Base-by-base conservation (phyloP, 2,113 vertebrate species). In the Jacana jacana region DNA sequence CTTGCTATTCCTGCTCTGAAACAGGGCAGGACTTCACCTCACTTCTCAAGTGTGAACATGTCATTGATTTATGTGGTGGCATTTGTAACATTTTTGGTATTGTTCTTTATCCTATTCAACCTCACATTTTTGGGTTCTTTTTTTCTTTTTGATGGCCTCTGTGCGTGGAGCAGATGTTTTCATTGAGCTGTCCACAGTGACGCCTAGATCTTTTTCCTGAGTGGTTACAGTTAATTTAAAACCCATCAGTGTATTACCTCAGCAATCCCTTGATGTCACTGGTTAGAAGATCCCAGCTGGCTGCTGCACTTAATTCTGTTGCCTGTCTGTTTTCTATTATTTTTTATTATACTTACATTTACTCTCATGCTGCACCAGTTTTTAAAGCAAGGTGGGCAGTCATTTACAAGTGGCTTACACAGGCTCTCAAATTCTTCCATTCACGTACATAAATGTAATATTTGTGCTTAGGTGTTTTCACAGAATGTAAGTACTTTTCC, bases 191-290 rank as follows among this genome's bases (percentile, higher is more conserved):
- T 96, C 93, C 66, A 24, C 93, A 96, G 91, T 96, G 96, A 96
- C 88, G 93, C 96, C 95, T 91, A 88, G 95, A 94, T 97, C 86
- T 97, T 95, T 96, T 96, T 93, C 95, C 96, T 96, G 93, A 96
- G 95, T 96, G 92, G 96, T 97, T 96, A 94, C 96, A 96, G 96
- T 96, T 97, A 93, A 97, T 97, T 97, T 96, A 97, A 96, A 97
- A 96, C 88, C 95, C 96, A 96, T 96, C 96, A 95, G 92, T 79
- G 81, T 95, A 97, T 97, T 97, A 96, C 96, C 95, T 97, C 96
- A 97, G 95, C 95, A 96, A 93, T 94, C 96, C 92, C 96, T 97
- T 97, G 96, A 96, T 97, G 96, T 96, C 96, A 97, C 92, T 96
- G 92, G 93, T 96, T 96, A 92, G 96, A 96, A 93, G 96, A 97